A percentile compares a stretch with the other conserved stretches of the same genome.
Conservation (phyloP, 2,113 vertebrate genomes). For the Sceloporus tristichus region DNA sequence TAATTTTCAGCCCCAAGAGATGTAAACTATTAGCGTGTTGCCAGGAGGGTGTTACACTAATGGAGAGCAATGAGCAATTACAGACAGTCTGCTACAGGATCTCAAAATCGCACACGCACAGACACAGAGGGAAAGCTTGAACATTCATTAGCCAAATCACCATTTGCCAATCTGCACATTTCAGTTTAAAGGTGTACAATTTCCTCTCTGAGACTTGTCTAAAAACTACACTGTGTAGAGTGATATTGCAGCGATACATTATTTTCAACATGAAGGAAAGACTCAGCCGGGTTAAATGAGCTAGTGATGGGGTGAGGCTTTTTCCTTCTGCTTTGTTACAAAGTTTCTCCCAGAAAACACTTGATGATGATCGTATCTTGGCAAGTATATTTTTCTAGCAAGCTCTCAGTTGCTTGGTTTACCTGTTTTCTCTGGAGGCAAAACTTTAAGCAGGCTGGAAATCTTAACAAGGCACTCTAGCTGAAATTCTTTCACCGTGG, state of each 20-base stretch:
- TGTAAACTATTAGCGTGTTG: conserved; percentile 69
- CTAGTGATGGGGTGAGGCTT: background rate
- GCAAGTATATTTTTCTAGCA: background rate
- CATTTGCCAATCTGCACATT: background rate
- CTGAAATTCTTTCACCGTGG: background rate
- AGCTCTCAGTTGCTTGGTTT: conserved; percentile 15
- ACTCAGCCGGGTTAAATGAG: conserved; percentile 16
- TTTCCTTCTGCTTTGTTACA: background rate
- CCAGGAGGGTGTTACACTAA: conserved; percentile 70
- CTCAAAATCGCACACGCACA: background rate
- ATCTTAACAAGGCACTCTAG: background rate
- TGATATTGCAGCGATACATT: background rate
- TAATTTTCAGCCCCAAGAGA: conserved; percentile 72
- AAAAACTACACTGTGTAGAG: background rate
- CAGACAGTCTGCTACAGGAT: conserved; percentile 60
- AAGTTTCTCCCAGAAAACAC: background rate
- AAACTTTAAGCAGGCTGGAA: background rate
- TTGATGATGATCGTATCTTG: background rate
- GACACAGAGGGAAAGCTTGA: conserved; percentile 20
- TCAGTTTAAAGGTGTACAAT: background rate
- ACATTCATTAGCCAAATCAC: conserved; percentile 35
- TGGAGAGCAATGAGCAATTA: conserved; percentile 68
- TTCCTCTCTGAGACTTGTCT: conserved; percentile 14
- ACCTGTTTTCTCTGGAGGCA: fast-evolving
- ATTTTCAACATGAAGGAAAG: background rate